These are phyloP conservation scores for Platysteira castanea DNA, from an alignment of 2,113 vertebrate genomes.

Conservation along the genomic window DNA sequence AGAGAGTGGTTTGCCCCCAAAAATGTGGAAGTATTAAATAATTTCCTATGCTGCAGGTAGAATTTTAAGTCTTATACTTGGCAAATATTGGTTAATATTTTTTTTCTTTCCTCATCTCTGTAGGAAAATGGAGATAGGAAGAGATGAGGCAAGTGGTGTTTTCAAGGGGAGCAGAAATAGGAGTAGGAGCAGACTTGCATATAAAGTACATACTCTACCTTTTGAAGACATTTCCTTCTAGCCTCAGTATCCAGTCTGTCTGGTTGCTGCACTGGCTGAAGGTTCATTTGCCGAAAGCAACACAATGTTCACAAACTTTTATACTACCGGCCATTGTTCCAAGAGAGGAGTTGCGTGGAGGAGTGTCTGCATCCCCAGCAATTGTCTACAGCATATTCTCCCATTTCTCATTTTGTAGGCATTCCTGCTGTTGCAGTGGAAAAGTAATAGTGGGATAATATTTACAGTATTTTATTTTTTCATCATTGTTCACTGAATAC, in stretches of 20 bases:
- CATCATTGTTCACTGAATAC: background rate
- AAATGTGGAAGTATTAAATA: background rate
- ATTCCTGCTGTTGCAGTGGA: background rate
- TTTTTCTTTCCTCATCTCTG: background rate
- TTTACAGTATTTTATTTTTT: background rate
- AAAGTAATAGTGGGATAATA: background rate
- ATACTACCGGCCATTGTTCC: background rate
- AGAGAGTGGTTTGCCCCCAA: background rate
- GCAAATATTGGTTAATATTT: background rate
- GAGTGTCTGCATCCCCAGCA: background rate
- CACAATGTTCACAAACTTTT: background rate
- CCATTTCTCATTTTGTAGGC: background rate
- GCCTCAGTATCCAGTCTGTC: slow-evolving; percentile 20
- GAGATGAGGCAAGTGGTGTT: background rate
- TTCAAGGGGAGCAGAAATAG: background rate
- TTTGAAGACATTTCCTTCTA: slow-evolving; percentile 8
- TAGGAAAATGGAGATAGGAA: background rate
- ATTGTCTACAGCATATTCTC: background rate
- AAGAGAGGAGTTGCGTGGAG: background rate
- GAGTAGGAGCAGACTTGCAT: background rate
- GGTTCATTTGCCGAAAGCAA: background rate
- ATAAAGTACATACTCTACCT: background rate
- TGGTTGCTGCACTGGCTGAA: background rate
- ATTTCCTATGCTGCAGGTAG: background rate
- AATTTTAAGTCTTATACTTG: background rate